A percentile compares a stretch with the other conserved stretches of the same genome.
phyloP scores from a whole-genome alignment of 2,113 vertebrate species.

The Dromiciops gliroides region DNA sequence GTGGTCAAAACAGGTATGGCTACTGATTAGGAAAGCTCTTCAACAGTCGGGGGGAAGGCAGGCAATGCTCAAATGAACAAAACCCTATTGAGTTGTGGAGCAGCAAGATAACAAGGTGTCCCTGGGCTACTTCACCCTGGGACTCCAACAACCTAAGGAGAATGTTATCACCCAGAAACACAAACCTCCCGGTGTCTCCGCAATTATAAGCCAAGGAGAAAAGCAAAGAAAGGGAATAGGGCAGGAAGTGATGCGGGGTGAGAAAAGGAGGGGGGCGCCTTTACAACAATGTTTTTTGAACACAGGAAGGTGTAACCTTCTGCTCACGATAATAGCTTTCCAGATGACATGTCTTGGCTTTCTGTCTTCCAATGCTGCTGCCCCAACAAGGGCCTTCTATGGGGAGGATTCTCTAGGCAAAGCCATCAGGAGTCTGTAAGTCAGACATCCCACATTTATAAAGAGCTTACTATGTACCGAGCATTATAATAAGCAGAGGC shows the following conservation, averaged over 20 bases:
- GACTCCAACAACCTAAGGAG: slow-evolving; percentile 47
- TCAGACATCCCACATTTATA: background rate
- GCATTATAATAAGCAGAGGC: too few relatives aligned
- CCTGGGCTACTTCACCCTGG: slow-evolving; percentile 59
- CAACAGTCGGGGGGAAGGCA: slow-evolving; percentile 37
- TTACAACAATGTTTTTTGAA: slow-evolving; percentile 28
- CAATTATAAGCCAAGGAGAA: slow-evolving; percentile 68
- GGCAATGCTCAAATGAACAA: slow-evolving; percentile 58
- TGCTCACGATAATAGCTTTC: slow-evolving; percentile 15
- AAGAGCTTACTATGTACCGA: background rate
- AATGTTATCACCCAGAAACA: slow-evolving; percentile 79
- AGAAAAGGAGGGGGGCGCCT: background rate
- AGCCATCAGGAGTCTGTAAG: background rate
- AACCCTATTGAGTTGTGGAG: slow-evolving; percentile 53
- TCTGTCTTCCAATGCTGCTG: background rate
- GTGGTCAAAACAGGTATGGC: slow-evolving; percentile 66
- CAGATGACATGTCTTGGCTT: background rate
- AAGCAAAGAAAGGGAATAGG: slow-evolving; percentile 63
- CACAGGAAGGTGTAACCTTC: slow-evolving; percentile 38
- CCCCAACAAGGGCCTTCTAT: background rate
- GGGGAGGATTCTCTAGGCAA: background rate
- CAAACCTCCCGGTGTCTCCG: slow-evolving; percentile 57
- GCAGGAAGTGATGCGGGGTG: background rate
- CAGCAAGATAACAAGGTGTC: slow-evolving; percentile 77
- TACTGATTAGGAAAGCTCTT: slow-evolving; percentile 67